phyloP scores from a whole-genome alignment of 2,888 invertebrate genomes.

The Cryptophagus acutangulus region DNA sequence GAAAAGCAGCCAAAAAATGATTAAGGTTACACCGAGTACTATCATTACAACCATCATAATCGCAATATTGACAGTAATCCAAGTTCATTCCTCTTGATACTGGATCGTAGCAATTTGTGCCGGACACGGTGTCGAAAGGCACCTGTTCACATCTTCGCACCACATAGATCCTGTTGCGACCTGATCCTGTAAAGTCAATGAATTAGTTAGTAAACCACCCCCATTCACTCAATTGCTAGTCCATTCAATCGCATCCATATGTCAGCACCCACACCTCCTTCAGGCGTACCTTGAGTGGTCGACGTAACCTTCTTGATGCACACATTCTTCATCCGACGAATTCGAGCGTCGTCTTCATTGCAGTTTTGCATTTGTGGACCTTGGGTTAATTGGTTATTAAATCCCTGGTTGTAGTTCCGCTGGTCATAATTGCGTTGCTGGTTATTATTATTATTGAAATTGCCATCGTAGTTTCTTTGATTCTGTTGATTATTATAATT shows the following conservation, averaged over 20 bases:
- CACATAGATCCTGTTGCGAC: conserved; percentile 29
- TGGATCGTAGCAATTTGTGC: conserved; percentile 51
- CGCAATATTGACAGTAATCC: conserved; percentile 64
- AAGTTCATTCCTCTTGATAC: conserved; percentile 52
- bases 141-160: conserved; percentile 60
- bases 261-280: too few species aligned
- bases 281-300: too few species aligned
- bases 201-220: neutral
- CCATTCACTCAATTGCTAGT: too few species aligned
- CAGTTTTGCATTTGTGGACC: conserved; percentile 27
- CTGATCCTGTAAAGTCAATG: conserved; percentile 1
- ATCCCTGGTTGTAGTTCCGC: conserved; percentile 20
- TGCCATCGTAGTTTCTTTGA: conserved; percentile 12
- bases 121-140: conserved; percentile 52
- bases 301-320: conserved; percentile 74
- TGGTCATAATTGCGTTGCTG: conserved; percentile 47
- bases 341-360: conserved; percentile 29
- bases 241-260: too few species aligned
- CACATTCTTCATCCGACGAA: conserved; percentile 49
- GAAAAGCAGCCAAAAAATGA: too few species aligned
- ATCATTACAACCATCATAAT: conserved; percentile 65
- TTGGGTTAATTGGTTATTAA: conserved; percentile 24
- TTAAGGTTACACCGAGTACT: too few species aligned
- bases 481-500: conserved; percentile 21
- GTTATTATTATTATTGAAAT: conserved; percentile 26